Base-by-base conservation (phyloP, 1,140 invertebrate genomes). In the Hestina assimilis region DNA sequence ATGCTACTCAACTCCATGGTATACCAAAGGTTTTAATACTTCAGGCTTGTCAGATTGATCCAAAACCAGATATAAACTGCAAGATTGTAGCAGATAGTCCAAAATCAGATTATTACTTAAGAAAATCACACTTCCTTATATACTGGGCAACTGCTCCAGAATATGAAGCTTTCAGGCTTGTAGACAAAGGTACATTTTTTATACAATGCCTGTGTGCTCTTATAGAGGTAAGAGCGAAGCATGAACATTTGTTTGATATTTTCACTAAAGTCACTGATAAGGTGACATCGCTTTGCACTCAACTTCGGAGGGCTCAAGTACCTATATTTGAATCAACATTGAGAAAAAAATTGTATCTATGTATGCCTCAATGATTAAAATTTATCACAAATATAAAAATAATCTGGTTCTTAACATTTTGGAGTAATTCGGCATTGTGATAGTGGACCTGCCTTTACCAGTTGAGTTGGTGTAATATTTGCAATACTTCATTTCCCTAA, bases 141-240 rank as follows among this genome's bases (percentile, higher is more conserved):
- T 88, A 75, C 46, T 88, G 78, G 79, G 83, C 85, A 2, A 87
- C 83, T 46, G 73, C 79, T 42, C 80, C 85, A 9, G 75, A 80
- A 38, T 76, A 78, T 70, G 77, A 83, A 54, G 77, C 85, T 9
- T 87, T 62, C 35, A 84, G 85, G 57, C 45, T 73, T 72, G 67
- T 71, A 33, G 48, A 62, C 19, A 56, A 59, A 29, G 85, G 85
- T 1, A 79, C 82, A 12, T 47, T 88, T 35, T 88, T 88, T 46
- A 87, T 88, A 50, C 82, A 85, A 64, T 58, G 67, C 15, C 56
- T 88, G 17, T 88, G 83, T 58, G 41, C 58, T 6, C 43, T 62
- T 3, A 64, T 88, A 24, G 42, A 63, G 11, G 60, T 72, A 42
- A 64, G 48, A 31, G 72, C 59, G 11, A 64, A 57, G 19, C 48